Evolutionary conservation across 2,888 invertebrate genomes (phyloP), one percentile per base, ranked within the genome.

Genomic region (Podabrus alpinus): DNA sequence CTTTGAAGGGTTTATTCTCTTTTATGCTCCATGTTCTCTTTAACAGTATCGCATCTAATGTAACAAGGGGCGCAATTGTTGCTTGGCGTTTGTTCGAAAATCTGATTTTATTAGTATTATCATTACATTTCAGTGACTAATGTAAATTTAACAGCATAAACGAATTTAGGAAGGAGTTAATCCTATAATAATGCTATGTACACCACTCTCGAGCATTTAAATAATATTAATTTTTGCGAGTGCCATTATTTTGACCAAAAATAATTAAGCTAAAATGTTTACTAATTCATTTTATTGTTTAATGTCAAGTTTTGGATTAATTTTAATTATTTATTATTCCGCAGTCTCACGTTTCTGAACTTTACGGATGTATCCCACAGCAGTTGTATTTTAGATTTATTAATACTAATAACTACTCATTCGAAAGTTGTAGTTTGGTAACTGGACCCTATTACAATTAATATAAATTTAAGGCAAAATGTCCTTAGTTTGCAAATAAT

Each of bases 1-100:
- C 80, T 81, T 80, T 79, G 79, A 78, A 75, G 78, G 75, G 75
- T 72, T 70, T 68, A 72, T 76, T 69, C 72, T 69, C 75, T 76
- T 75, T 68, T 70, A 66, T 66, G 69, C 68, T 61, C 69, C 69
- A 69, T 72, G 59, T 68, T 76, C 73, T 64, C 70, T 68, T n/a
- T 64, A 19, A 19, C 21, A 64, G 21, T n/a, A 45, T 45, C 45
- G 45, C 45, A 45, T 45, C 16, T 16, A 45, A 15, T 29, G 4
- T 17, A 69, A 69, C 15, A 19, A 69, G 19, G 21, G n/a, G n/a
- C 15, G 9, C 19, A 15, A 66, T 66, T 15, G 66, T 25, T 15
- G 15, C 66, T 66, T 25, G 25, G 10, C 19, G 15, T 11, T 25
- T 25, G 11, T 25, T 25, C 15, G 11, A 16, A 66, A 66, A 9